A percentile compares a stretch with the other conserved stretches of the same genome.
phyloP scores from a whole-genome alignment of 2,888 invertebrate genomes.

The Ischnus inquisitorius region DNA sequence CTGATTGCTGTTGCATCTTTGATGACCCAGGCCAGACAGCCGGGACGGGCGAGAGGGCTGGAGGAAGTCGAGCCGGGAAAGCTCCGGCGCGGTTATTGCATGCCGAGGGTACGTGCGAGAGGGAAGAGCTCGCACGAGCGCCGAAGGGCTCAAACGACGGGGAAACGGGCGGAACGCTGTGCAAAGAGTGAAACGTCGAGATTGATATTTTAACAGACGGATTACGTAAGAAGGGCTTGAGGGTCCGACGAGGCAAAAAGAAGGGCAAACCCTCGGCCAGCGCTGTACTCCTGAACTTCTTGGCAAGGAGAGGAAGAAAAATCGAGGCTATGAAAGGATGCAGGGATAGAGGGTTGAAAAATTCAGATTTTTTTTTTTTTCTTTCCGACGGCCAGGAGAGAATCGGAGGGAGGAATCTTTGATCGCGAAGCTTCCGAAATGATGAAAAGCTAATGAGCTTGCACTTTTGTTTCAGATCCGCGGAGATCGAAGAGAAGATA shows the following conservation, averaged over 20 bases:
- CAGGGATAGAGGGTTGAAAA: not conserved
- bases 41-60: slow-evolving; percentile 72
- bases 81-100: too few relatives aligned
- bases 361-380: not conserved
- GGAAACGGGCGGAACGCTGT: slow-evolving; percentile 77
- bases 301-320: not conserved
- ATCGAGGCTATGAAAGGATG: not conserved
- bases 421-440: not conserved
- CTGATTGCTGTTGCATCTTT: slow-evolving; percentile 85
- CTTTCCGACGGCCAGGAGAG: not conserved
- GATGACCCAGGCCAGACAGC: slow-evolving; percentile 84
- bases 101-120: slow-evolving; percentile 18
- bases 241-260: slow-evolving; percentile 40
- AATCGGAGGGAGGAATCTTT: not conserved
- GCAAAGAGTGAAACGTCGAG: slow-evolving; percentile 83
- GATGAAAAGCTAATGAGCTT: not conserved
- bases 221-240: slow-evolving; percentile 80
- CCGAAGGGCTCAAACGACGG: slow-evolving; percentile 72
- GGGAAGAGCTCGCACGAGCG: slow-evolving; percentile 63
- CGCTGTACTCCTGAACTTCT: slow-evolving; percentile 4
- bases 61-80: slow-evolving; percentile 25
- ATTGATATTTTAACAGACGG: slow-evolving; percentile 85
- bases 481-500: not conserved
- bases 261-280: slow-evolving; percentile 33
- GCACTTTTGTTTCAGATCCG: not conserved